Evolutionary conservation across 2,113 vertebrate species (phyloP).

Genomic region (Bos indicus): DNA sequence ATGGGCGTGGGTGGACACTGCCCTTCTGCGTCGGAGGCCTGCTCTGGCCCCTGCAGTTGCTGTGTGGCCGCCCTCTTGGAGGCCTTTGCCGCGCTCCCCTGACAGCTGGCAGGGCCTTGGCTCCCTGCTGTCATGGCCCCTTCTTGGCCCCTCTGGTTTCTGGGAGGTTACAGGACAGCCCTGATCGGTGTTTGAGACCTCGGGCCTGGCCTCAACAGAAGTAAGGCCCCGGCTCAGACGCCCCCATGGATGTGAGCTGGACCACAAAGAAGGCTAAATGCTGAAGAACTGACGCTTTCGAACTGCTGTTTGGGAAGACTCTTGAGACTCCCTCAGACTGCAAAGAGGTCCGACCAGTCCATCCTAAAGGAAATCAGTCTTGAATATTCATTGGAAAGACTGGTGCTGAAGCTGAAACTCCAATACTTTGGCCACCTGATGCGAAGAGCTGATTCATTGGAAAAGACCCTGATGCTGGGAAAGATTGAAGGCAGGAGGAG

Average conservation of each 20-base stretch:
- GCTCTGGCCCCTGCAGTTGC: background rate
- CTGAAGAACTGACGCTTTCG: background rate
- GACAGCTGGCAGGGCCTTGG: background rate
- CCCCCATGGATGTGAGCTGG: background rate
- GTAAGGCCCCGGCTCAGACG: rapidly evolving
- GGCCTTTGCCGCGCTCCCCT: rapidly evolving
- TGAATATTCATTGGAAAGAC: background rate
- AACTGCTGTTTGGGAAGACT: background rate
- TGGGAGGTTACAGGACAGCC: background rate
- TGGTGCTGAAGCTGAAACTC: background rate
- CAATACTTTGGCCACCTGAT: background rate
- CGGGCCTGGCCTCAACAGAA: background rate
- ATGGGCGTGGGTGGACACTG: background rate
- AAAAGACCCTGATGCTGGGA: background rate
- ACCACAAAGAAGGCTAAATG: background rate
- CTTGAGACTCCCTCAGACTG: background rate
- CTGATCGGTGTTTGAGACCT: background rate
- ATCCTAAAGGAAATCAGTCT: background rate
- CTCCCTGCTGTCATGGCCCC: background rate
- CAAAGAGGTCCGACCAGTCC: background rate
- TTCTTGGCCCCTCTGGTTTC: background rate
- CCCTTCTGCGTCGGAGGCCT: background rate
- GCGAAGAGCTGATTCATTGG: background rate
- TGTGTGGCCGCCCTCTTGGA: background rate
- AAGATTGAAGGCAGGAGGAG: background rate